Evolutionary conservation across 2,797 vertebrate species (phyloP).

Genomic region (Oryzias dopingdopingensis): DNA sequence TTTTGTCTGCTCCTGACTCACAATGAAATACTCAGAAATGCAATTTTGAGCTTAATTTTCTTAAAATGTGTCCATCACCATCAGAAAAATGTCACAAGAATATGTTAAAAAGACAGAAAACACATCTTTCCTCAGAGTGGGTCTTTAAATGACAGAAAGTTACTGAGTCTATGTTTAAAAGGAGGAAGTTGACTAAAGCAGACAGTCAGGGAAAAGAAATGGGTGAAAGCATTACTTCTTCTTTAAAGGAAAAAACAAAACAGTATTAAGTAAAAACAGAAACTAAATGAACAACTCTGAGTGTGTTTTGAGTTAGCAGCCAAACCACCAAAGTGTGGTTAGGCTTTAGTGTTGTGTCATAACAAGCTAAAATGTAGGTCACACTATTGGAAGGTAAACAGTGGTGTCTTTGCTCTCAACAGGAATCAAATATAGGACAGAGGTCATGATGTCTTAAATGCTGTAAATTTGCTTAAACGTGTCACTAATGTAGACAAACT

Average conservation of each 20-base stretch:
- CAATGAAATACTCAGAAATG: no score
- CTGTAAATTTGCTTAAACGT: background rate
- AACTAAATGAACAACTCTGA: background rate
- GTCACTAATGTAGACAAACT: background rate
- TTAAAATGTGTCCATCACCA: no score
- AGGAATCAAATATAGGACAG: slow-evolving; percentile 32
- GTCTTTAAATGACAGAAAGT: background rate
- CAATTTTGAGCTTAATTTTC: no score
- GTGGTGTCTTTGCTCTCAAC: slow-evolving; percentile 15
- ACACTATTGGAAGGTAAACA: slow-evolving; percentile 5
- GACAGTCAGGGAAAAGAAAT: slow-evolving; percentile 8
- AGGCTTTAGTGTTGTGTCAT: slow-evolving; percentile 14
- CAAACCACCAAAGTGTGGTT: background rate
- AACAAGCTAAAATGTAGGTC: slow-evolving; percentile 18
- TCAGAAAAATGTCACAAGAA: no score
- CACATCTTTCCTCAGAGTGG: no score
- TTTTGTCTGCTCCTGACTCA: no score
- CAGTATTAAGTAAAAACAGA: background rate
- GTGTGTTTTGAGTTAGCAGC: no score
- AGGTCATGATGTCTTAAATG: slow-evolving; percentile 16
- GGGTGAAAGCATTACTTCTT: slow-evolving; percentile 31
- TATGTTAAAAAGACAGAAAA: no score
- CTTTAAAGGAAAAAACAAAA: slow-evolving; percentile 3
- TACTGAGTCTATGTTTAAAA: slow-evolving; percentile 1
- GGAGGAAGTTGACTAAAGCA: slow-evolving; percentile 11